Evolutionary conservation across 2,113 vertebrate species (phyloP), one percentile per base, ranked within the genome.

Genomic region (Chauna torquata): DNA sequence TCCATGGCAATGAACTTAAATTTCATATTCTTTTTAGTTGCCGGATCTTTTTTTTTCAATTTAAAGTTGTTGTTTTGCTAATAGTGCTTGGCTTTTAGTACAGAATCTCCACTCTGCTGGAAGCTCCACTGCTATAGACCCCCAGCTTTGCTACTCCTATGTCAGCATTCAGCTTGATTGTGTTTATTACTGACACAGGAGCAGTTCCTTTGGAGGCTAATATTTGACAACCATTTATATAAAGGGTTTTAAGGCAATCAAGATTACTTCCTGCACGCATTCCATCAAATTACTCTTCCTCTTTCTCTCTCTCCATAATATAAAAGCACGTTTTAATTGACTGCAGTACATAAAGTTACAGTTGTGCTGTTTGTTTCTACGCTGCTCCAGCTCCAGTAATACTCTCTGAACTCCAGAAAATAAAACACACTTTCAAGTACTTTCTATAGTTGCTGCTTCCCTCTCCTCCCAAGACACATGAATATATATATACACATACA

Each of bases 221-320:
- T 42, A 30, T 76, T 36, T 45, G 75, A 82, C 49, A 68, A 18
- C 52, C 93, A 79, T 58, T 82, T 64, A 30, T 3, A 83, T 54
- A 45, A 69, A n/a, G 62, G 54, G 50, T 30, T 95, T 97, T 83
- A 58, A 84, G 80, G 70, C 74, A 89, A 86, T 80, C 89, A 66
- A 50, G 75, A 70, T 28, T 11, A 76, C 45, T 95, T 72, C 95
- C 88, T 93, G 88, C 45, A 54, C 83, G 85, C 71, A 36, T 42
- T 91, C 45, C 65, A 94, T 88, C 45, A 68, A 92, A 82, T 82
- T 5, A 47, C 55, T 85, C 71, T 34, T 68, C 22, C 36, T 32
- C 66, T 54, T 45, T 47, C 32, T 92, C 23, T 65, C 65, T 86
- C 79, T 79, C n/a, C 1, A 2, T 19, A 70, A 42, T 4, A 58